Conservation (phyloP, 2,888 invertebrate genomes). For the Phymatocera aterrima region DNA sequence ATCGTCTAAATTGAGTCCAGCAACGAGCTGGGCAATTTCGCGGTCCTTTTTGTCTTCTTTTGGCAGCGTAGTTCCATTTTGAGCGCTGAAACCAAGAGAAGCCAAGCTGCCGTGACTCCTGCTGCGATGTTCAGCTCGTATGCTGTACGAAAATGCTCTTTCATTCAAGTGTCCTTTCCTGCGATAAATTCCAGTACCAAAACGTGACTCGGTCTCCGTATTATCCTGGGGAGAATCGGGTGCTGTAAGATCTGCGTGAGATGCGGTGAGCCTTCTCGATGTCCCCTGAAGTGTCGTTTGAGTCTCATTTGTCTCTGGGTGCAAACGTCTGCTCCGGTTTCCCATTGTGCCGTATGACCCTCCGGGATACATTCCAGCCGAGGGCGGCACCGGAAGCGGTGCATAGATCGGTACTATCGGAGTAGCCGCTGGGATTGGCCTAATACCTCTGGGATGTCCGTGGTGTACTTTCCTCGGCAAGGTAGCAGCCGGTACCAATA, state of each 20-base stretch:
- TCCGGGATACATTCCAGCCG: conserved; percentile 78
- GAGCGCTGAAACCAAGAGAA: conserved; percentile 92
- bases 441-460: conserved; percentile 70
- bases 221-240: conserved; percentile 60
- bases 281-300: conserved; percentile 61
- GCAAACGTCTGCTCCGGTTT: conserved; percentile 65
- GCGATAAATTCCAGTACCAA: conserved; percentile 90
- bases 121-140: conserved; percentile 94
- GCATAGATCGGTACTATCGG: conserved; percentile 75
- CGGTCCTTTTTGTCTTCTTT: conserved; percentile 85
- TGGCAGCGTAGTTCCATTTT: conserved; percentile 71
- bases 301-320: conserved; percentile 59
- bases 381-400: conserved; percentile 79
- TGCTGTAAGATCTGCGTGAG: conserved; percentile 69
- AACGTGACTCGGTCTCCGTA: conserved; percentile 77
- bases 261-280: conserved; percentile 67
- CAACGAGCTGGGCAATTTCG: conserved; percentile 94
- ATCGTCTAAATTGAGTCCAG: conserved; percentile 90
- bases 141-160: conserved; percentile 94
- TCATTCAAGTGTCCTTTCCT: conserved; percentile 95
- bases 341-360: conserved; percentile 78
- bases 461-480: conserved; percentile 72
- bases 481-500: conserved; percentile 79
- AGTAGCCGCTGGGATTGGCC: conserved; percentile 73
- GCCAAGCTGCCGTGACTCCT: conserved; percentile 94